Base-by-base conservation (phyloP, 2,797 vertebrate genomes). In the Scleropages formosus region DNA sequence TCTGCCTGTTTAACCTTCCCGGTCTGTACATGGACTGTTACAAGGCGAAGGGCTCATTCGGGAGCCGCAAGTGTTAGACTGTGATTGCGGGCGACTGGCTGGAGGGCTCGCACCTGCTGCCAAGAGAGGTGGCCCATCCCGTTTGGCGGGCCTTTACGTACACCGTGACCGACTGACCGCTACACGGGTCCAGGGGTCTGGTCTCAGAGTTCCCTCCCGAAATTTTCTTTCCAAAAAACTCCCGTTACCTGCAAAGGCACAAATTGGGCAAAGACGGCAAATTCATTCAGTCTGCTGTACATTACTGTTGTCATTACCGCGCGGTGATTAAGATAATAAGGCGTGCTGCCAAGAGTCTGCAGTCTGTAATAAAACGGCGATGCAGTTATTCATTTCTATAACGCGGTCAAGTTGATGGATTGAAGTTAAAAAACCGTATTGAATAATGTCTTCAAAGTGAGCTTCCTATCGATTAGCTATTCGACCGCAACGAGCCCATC, bases 361-460 rank as follows among this genome's bases (percentile, higher is more conserved):
- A 2, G 8, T 1, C 8, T 16, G 13, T 15, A 24, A 58, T 22
- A 8, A 58, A 56, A 16, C 24, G 47, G 1, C 4, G n/a, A 31
- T 49, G 1, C 16, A 44, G 20, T n/a, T 51, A 12, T 12, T 51
- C 47, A 39, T 69, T 16, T 39, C 72, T 13, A 72, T 72, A 31
- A 4, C 16, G 0, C 44, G 3, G 31, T 12, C 10, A 10, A 22
- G 18, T 8, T 8, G 22, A 64, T 31, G 62, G 22, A 64, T 64
- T 64, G 64, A 64, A 64, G 26, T 64, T 26, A 64, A 64, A 64
- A 26, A 61, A n/a, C 22, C 61, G 59, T n/a, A n/a, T n/a, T 61
- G 59, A 22, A 61, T n/a, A 18, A 61, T 61, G 9, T 61, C 16
- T 61, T 61, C 18, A 61, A n/a, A 18, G 16, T 20, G 16, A 22